Conservation (phyloP, 2,113 vertebrate genomes). For the Archilochus colubris region DNA sequence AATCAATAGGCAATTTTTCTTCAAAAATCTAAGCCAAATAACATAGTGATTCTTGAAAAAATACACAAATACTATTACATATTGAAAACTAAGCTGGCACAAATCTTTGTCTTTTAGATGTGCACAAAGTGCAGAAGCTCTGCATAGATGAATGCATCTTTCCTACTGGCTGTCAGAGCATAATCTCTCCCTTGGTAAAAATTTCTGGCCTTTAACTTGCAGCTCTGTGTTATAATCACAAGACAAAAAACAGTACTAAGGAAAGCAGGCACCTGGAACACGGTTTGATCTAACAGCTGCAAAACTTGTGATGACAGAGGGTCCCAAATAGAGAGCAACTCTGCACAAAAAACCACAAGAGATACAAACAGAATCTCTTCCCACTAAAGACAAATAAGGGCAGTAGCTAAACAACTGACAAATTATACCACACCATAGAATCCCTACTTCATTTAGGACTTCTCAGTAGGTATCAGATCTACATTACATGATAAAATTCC, state of each 20-base stretch:
- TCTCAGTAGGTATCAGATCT: background rate
- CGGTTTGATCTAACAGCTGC: background rate
- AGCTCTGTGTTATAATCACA: background rate
- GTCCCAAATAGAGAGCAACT: background rate
- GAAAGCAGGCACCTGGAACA: background rate
- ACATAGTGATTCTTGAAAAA: background rate
- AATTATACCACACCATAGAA: background rate
- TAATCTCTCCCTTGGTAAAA: background rate
- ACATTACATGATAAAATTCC: background rate
- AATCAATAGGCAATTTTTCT: background rate
- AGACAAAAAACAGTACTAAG: background rate
- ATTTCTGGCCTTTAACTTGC: background rate
- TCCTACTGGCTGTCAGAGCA: background rate
- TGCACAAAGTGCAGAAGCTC: background rate
- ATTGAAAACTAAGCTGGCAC: background rate
- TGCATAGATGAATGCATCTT: background rate
- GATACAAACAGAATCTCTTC: background rate
- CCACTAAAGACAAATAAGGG: background rate
- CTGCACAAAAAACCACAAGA: background rate
- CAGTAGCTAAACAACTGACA: background rate
- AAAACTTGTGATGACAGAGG: background rate
- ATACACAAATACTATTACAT: background rate
- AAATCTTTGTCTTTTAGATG: background rate
- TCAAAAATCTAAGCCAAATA: background rate
- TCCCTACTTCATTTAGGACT: background rate